Percentiles rank a stretch among this genome's conserved stretches.
These are phyloP conservation scores for Stenotaenia linearis DNA, from an alignment of 2,888 invertebrate species.

Conservation along the genomic window DNA sequence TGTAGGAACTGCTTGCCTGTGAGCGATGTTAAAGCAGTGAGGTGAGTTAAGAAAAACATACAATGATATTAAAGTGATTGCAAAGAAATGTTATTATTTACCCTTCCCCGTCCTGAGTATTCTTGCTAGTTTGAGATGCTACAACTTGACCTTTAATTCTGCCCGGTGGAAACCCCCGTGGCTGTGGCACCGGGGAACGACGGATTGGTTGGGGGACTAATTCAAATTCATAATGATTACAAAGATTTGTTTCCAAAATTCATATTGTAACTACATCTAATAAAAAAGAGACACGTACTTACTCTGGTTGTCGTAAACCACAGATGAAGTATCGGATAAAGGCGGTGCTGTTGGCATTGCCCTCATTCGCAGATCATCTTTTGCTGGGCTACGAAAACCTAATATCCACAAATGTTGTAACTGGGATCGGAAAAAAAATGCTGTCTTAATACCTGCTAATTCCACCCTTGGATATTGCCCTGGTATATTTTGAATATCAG, in stretches of 20 bases:
- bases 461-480: conserved; percentile 19
- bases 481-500: conserved; percentile 27
- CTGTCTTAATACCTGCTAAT: conserved; percentile 3
- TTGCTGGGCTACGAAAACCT: conserved; percentile 32
- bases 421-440: no score
- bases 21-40: not conserved
- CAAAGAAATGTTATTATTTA: not conserved
- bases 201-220: conserved; percentile 14
- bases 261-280: not conserved
- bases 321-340: conserved; percentile 31
- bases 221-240: not conserved
- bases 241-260: not conserved
- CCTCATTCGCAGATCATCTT: conserved; percentile 8
- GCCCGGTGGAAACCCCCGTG: conserved; percentile 28
- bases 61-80: not conserved
- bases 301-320: conserved; percentile 32
- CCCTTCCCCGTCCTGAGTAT: conserved; percentile 29
- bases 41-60: not conserved
- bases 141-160: conserved; percentile 28
- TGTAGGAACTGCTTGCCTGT: conserved; percentile 29
- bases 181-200: conserved; percentile 24
- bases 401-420: not conserved
- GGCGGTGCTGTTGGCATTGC: conserved; percentile 32
- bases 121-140: conserved; percentile 17
- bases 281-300: conserved; percentile 29